These are phyloP conservation scores for Drosophila sproati DNA, from an alignment of 1,140 invertebrate genomes.

Conservation along the genomic window DNA sequence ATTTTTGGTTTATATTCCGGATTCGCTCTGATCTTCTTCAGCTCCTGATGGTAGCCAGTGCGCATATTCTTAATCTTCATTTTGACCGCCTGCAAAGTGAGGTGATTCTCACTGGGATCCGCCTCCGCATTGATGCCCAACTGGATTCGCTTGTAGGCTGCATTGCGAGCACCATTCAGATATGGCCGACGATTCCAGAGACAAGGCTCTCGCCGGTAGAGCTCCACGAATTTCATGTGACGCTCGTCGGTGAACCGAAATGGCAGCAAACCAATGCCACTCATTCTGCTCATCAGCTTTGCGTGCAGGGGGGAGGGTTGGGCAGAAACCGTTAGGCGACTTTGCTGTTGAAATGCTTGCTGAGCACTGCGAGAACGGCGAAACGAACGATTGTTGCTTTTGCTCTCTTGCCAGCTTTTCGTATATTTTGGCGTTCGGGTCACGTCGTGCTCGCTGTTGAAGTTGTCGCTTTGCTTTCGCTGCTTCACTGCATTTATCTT, in stretches of 20 bases:
- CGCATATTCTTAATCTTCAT: slow-evolving; percentile 70
- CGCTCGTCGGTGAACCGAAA: slow-evolving; percentile 68
- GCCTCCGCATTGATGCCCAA: slow-evolving; percentile 47
- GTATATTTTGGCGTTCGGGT: slow-evolving; percentile 3
- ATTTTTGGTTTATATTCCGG: slow-evolving; percentile 49
- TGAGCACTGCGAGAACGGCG: slow-evolving; percentile 15
- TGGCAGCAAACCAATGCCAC: slow-evolving; percentile 8
- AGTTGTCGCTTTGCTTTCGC: slow-evolving; percentile 22
- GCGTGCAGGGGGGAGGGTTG: not conserved
- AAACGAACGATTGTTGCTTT: slow-evolving; percentile 18
- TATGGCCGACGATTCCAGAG: slow-evolving; percentile 59
- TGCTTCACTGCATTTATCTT: not conserved
- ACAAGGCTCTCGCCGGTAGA: slow-evolving; percentile 61
- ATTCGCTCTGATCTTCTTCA: slow-evolving; percentile 57
- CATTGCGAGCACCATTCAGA: slow-evolving; percentile 44
- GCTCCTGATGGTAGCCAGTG: slow-evolving; percentile 57
- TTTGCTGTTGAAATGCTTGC: slow-evolving; percentile 26
- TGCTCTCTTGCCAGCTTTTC: slow-evolving; percentile 15
- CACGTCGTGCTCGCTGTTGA: slow-evolving; percentile 1
- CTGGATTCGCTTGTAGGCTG: slow-evolving; percentile 61
- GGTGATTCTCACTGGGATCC: slow-evolving; percentile 13
- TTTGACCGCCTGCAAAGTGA: slow-evolving; percentile 53
- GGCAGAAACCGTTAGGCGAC: slow-evolving; percentile 24
- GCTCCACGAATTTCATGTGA: slow-evolving; percentile 56
- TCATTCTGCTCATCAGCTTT: not conserved